Base-by-base conservation (phyloP, 2,797 vertebrate species). In the Discoglossus pictus region DNA sequence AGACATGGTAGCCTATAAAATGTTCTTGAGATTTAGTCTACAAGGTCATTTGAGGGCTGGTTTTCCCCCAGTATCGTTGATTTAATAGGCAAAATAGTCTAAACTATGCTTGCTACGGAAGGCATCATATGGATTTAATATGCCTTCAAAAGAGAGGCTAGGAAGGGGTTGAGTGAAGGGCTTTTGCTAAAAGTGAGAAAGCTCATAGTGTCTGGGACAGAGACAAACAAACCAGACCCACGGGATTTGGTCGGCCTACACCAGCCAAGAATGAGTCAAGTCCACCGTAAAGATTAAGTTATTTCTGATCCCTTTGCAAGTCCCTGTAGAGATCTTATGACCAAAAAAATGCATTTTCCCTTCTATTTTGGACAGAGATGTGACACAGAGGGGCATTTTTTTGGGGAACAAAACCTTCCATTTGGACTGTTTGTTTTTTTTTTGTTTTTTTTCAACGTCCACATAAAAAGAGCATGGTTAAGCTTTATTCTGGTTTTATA, bases 71-170 rank as follows among this genome's bases (percentile, higher is more conserved):
- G 18, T 39, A 42, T 20, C 2, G 12, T 38, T 44, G 36, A 35
- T 70, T 58, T 59, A 64, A 51, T 64, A 59, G 60, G 54, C 43
- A 56, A 50, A 15, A 18, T 9, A n/a, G 18, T 42, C 1, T 2
- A 68, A 56, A 62, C 55, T 75, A 67, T 59, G 52, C 35, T 6
- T 70, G 67, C 69, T 56, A 24, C 64, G 59, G 63, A 65, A 78
- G 75, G 76, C 79, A 69, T 75, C 71, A 77, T 74, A 75, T 72
- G 75, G 71, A 46, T 0, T 3, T 50, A 40, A 73, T 51, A 73
- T 17, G 73, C 55, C 75, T 74, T 78, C 65, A 67, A 80, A 73
- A 38, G 47, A 59, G 63, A 71, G 61, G 73, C 54, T 69, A 78
- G 80, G 40, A 63, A 50, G 15, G 72, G 76, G 58, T 50, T 63